Percentiles rank a stretch among this genome's conserved stretches.
phyloP scores from a whole-genome alignment of 2,797 vertebrate species.

The Sphenopsis melanotis region DNA sequence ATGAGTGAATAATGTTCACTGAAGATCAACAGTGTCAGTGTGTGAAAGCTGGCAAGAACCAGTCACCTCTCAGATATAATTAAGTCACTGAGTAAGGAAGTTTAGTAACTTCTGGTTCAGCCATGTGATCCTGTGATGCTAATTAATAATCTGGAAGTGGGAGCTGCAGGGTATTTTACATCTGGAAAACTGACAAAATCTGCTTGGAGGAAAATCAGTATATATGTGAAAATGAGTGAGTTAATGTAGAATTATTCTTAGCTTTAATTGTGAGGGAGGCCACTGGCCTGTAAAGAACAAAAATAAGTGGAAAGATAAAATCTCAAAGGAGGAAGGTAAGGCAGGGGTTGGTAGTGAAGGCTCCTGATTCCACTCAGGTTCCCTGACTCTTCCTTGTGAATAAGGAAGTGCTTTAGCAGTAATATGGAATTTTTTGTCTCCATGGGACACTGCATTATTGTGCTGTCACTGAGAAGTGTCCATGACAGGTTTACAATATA shows the following conservation, averaged over 20 bases:
- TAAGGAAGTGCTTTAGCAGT: neutral
- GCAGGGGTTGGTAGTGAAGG: neutral
- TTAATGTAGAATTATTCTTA: neutral
- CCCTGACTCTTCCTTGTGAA: neutral
- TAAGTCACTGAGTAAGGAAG: neutral
- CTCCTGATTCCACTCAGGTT: neutral
- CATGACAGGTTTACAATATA: accelerated
- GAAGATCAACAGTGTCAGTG: neutral
- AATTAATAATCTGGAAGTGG: neutral
- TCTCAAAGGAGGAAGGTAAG: neutral
- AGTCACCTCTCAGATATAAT: neutral
- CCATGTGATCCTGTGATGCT: neutral
- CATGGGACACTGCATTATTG: no score
- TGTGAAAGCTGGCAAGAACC: neutral
- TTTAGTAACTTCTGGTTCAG: neutral
- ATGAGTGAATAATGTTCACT: neutral
- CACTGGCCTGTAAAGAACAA: neutral
- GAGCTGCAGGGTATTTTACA: neutral
- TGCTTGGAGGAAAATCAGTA: neutral
- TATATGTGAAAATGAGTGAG: neutral
- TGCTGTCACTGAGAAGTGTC: neutral
- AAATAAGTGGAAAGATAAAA: neutral
- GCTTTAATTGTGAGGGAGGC: neutral
- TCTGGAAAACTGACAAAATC: neutral
- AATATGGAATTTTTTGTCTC: neutral